Base-by-base conservation (phyloP, 2,113 vertebrate species). In the Centropus unirufus region DNA sequence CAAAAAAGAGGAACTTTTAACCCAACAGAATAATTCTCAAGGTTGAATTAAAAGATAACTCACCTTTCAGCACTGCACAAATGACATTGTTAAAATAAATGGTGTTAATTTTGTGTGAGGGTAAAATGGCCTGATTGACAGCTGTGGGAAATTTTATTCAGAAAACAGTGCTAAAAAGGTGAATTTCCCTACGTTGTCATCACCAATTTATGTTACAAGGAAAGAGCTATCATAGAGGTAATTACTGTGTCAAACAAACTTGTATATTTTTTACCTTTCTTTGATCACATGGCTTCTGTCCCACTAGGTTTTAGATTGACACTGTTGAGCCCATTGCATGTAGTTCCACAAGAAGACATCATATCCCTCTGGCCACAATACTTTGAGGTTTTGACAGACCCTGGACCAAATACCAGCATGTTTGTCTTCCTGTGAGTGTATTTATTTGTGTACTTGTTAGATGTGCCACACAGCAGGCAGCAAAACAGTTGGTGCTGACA, bases 121-220 rank as follows among this genome's bases (percentile, higher is more conserved):
- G 29, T 80, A 78, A 95, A 95, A 83, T 63, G 79, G 57, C 59
- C 93, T 95, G 92, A 97, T 78, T 96, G 95, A 92, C 93, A 93
- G 85, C 80, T 83, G 49, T 78, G 85, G 85, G 87, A 92, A 94
- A 81, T 94, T 92, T 95, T 95, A 76, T 95, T 92, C 95, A 88
- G 76, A 83, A 77, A 86, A 87, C 80, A 93, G 72, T 74, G 24
- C 47, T 86, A 87, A 49, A 90, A 61, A 95, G 85, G 94, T n/a
- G 83, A 93, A 92, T 93, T 94, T 96, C 69, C 18, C 44, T 86
- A 83, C n/a, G 0, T 70, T 93, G 94, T 87, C 93, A 95, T 90
- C 92, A 86, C 59, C 83, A 94, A 94, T 92, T 94, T 89, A 36
- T 52, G 90, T 93, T 75, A 70, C 64, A 85, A 84, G 78, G 80